These are phyloP conservation scores for Octomys mimax DNA, from an alignment of 2,797 vertebrate species.

Conservation along the genomic window DNA sequence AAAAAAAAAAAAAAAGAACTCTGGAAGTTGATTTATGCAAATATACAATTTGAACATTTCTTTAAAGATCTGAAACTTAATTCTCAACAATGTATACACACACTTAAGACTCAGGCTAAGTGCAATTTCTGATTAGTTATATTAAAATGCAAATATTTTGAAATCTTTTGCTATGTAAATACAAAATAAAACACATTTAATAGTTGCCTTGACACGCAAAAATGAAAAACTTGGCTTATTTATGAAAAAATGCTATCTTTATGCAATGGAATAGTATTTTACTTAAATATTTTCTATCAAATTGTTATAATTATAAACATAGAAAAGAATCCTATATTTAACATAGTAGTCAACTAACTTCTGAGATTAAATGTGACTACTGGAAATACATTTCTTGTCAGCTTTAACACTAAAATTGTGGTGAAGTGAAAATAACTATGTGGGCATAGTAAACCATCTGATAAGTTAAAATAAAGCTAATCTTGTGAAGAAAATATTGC, in stretches of 20 bases:
- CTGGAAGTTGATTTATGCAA: not conserved
- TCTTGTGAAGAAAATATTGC: slow-evolving; percentile 22
- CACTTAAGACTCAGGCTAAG: not conserved
- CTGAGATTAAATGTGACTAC: not conserved
- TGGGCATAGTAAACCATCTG: not conserved
- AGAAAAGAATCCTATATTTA: not conserved
- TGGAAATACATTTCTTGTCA: not conserved
- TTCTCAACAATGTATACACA: not conserved
- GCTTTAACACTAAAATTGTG: not conserved
- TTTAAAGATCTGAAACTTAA: not conserved
- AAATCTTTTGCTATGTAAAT: not conserved
- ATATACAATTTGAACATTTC: not conserved
- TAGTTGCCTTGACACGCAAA: not conserved
- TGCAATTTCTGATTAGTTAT: not conserved
- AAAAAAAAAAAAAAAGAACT: too few relatives aligned
- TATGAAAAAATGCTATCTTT: not conserved
- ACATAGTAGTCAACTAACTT: not conserved
- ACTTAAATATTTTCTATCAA: not conserved
- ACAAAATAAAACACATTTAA: not conserved
- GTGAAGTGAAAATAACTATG: not conserved
- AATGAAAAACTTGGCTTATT: not conserved
- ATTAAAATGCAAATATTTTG: slow-evolving; percentile 22
- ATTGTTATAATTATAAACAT: not conserved
- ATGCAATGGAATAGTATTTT: not conserved
- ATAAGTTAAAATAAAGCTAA: slow-evolving; percentile 35